Conservation (phyloP, 2,888 invertebrate genomes). For the Agrotis ipsilon region DNA sequence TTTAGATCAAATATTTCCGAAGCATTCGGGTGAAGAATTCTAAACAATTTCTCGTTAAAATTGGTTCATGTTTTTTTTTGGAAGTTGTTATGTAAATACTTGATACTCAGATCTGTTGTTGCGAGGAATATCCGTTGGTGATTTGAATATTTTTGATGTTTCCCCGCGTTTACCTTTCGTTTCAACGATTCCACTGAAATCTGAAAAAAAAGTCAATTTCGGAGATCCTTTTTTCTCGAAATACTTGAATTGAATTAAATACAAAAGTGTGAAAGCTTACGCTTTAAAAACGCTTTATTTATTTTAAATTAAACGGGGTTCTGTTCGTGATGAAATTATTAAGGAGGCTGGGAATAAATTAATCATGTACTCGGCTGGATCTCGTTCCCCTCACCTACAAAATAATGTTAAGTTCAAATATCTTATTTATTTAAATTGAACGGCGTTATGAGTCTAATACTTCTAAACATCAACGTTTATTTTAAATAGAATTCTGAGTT, state of each 20-base stretch:
- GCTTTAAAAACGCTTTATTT: slow-evolving; percentile 54
- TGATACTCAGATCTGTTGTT: slow-evolving; percentile 34
- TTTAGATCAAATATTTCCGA: slow-evolving; percentile 52
- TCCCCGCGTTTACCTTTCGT: slow-evolving; percentile 10
- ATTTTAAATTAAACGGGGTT: slow-evolving; percentile 66
- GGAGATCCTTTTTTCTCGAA: slow-evolving; percentile 23
- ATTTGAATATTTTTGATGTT: slow-evolving; percentile 60
- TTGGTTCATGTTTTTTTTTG: slow-evolving; percentile 46
- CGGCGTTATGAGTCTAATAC: slow-evolving; percentile 10
- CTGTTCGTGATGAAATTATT: slow-evolving; percentile 62
- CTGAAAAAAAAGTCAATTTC: slow-evolving; percentile 37
- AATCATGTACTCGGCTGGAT: slow-evolving; percentile 60
- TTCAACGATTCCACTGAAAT: slow-evolving; percentile 42
- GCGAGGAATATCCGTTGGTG: slow-evolving; percentile 40
- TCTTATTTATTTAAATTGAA: slow-evolving; percentile 46
- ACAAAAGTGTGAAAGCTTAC: slow-evolving; percentile 55
- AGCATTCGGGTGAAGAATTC: slow-evolving; percentile 38
- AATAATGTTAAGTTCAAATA: slow-evolving; percentile 55
- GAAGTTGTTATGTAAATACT: slow-evolving; percentile 49
- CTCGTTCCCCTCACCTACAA: slow-evolving; percentile 44
- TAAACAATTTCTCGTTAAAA: slow-evolving; percentile 53
- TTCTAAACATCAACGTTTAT: not conserved
- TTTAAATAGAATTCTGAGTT: slow-evolving; percentile 13
- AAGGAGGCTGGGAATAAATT: slow-evolving; percentile 60
- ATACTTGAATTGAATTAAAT: slow-evolving; percentile 61